Base-by-base conservation (phyloP, 2,888 invertebrate genomes). In the Volucella zonaria region DNA sequence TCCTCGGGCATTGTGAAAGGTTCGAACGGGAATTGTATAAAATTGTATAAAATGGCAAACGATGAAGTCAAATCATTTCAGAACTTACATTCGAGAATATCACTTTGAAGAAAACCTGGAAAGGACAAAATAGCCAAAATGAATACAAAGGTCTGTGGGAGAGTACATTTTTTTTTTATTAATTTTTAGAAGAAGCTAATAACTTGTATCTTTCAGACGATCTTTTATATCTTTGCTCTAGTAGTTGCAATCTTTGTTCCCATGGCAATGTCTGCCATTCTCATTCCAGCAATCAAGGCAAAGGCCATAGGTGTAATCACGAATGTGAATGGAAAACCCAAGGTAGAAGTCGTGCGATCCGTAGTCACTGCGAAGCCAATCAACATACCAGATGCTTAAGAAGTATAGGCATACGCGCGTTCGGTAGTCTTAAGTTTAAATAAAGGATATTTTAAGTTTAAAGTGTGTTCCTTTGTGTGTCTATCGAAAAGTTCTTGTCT, bases 121-220 rank as follows among this genome's bases (percentile, higher is more conserved):
- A 56, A 49, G 15, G 0, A 1, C 10, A 31, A 11, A 0, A 6
- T n/a, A 40, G 3, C 8, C 15, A 40, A 9, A 1, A 75, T 75
- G 75, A 75, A 75, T 15, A 66, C 49, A 23, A 66, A 75, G 66
- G 75, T 75, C n/a, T 11, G 74, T 56, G 12, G 23, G 8, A n/a
- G 1, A 47, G 18, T 8, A 10, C 31, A 12, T 12, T 18, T 43
- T 11, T 2, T n/a, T 14, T n/a, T 10, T 4, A 31, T n/a, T n/a
- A 49, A 38, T 71, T n/a, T 12, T 62, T 43, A 23, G 18, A 23
- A 2, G 18, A 23, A 23, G 1, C 18, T 23, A 23, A 3, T 0
- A 56, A 4, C 8, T 73, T 23, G 0, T 43, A 51, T 71, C n/a
- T n/a, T 40, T n/a, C 18, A 75, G 66, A n/a, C 18, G 3, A 11